A percentile compares a stretch with the other conserved stretches of the same genome.
These are phyloP conservation scores for Melanotus villosus DNA, from an alignment of 2,888 invertebrate genomes.

Conservation along the genomic window DNA sequence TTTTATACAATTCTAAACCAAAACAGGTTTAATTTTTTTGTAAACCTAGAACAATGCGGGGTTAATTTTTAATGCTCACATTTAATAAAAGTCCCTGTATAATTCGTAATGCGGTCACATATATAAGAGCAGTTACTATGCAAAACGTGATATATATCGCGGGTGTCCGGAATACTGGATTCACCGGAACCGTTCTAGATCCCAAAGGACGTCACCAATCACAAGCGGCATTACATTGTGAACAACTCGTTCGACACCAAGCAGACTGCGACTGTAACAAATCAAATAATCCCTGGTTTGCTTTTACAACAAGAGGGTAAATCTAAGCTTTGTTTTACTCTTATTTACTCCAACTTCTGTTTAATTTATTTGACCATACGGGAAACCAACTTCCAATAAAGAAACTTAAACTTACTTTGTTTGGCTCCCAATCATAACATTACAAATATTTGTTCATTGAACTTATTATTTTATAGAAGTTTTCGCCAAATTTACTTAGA, in stretches of 20 bases:
- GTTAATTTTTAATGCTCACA: background rate
- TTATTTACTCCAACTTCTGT: no score
- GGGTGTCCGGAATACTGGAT: constrained; percentile 29
- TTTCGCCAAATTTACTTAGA: no score
- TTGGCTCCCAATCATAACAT: no score
- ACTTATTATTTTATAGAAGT: no score
- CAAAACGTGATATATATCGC: constrained; percentile 27
- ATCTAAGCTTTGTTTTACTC: background rate
- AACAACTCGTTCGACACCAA: constrained; percentile 30
- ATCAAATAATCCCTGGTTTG: constrained; percentile 17
- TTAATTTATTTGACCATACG: no score
- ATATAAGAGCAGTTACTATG: constrained; percentile 25
- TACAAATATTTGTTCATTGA: no score
- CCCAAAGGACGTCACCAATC: constrained; percentile 35
- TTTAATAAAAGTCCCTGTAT: background rate
- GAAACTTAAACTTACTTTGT: no score
- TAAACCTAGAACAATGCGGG: background rate
- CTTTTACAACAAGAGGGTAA: background rate
- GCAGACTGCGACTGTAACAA: constrained; percentile 21
- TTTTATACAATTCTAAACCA: no score
- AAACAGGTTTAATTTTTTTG: no score
- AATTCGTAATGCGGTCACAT: constrained; percentile 27
- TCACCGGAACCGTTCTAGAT: constrained; percentile 21
- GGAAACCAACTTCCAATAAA: no score
- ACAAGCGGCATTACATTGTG: constrained; percentile 25